Conservation (phyloP, 1,140 invertebrate genomes). For the Megalopta genalis region DNA sequence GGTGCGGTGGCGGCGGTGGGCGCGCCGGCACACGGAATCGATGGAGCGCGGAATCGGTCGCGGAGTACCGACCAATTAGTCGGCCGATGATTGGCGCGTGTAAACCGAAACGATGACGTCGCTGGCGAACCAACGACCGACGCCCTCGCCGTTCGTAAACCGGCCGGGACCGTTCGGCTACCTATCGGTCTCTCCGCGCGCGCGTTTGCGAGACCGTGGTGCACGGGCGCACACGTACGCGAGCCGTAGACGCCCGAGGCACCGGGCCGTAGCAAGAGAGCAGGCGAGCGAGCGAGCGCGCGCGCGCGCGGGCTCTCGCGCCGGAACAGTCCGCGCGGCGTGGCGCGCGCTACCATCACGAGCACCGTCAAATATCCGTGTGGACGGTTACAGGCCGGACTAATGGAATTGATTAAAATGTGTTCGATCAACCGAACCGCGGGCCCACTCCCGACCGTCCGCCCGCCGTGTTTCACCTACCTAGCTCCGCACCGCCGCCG, state of each 20-base stretch:
- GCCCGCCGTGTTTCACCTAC: conserved; percentile 44
- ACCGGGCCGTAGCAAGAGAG: background rate
- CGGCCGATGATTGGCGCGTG: conserved; percentile 76
- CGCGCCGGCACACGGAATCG: conserved; percentile 62
- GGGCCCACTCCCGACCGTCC: conserved; percentile 44
- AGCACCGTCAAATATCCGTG: conserved; percentile 61
- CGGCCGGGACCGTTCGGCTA: conserved; percentile 50
- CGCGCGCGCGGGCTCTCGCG: too few species aligned
- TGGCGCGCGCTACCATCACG: conserved; percentile 35
- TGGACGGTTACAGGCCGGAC: conserved; percentile 72
- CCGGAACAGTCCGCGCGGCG: background rate
- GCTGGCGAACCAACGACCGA: conserved; percentile 66
- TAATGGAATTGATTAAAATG: conserved; percentile 81
- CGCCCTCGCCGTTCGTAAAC: conserved; percentile 61
- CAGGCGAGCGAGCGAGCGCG: conserved; percentile 1
- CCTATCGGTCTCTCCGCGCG: conserved; percentile 50
- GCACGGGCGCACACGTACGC: too few species aligned
- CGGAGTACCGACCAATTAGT: conserved; percentile 76
- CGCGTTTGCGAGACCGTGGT: too few species aligned
- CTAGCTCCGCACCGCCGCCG: conserved; percentile 21
- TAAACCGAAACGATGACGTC: conserved; percentile 78
- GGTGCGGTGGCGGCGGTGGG: conserved; percentile 64
- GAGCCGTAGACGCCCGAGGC: too few species aligned
- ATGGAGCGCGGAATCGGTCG: conserved; percentile 75
- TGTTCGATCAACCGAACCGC: conserved; percentile 77